phyloP scores from a whole-genome alignment of 2,888 invertebrate species.

The Drosophila acutilabella region DNA sequence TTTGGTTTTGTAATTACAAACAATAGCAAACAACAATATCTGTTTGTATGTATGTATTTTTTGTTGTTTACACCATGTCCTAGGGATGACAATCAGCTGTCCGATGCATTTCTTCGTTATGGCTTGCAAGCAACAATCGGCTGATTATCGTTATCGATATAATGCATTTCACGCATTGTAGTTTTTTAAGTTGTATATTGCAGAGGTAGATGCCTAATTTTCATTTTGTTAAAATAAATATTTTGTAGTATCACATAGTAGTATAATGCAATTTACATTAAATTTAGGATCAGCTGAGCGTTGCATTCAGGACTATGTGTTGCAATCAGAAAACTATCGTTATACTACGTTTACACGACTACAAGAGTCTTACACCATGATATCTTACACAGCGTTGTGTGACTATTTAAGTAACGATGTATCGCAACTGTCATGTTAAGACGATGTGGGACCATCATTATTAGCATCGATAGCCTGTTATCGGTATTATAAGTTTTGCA shows the following conservation, averaged over 20 bases:
- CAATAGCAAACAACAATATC: constrained; percentile 27
- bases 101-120: background rate
- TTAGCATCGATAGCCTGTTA: constrained; percentile 2
- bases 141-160: background rate
- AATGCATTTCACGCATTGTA: background rate
- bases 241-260: too few relatives aligned
- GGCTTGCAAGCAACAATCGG: background rate
- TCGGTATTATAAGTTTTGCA: constrained; percentile 11
- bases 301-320: too few relatives aligned
- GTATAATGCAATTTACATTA: too few relatives aligned
- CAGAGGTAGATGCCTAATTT: too few relatives aligned
- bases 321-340: too few relatives aligned
- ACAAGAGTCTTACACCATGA: background rate
- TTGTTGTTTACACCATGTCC: constrained; percentile 36
- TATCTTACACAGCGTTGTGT: background rate
- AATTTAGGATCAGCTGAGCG: too few relatives aligned
- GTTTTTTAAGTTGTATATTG: too few relatives aligned
- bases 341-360: too few relatives aligned
- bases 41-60: constrained; percentile 20
- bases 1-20: constrained; percentile 10
- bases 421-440: background rate
- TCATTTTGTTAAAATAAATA: too few relatives aligned
- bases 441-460: background rate
- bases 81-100: constrained; percentile 41
- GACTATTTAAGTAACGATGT: background rate